Evolutionary conservation across 2,888 invertebrate genomes (phyloP).

Genomic region (Hedya salicella): DNA sequence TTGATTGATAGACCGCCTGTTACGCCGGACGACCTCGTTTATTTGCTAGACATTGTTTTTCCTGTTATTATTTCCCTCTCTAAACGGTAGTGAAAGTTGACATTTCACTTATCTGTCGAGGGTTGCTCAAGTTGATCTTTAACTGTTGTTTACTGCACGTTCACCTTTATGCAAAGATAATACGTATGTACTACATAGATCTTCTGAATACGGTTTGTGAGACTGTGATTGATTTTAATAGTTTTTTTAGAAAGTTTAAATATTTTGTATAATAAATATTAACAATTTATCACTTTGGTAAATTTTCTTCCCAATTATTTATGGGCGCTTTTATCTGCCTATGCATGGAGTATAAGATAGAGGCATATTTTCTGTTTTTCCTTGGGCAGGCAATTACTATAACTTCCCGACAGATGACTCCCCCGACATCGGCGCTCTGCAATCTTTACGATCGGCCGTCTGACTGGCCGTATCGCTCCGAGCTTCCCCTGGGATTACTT

Average conservation of each 20-base stretch:
- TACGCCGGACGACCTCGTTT: slow-evolving; percentile 74
- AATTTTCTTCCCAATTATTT: background rate
- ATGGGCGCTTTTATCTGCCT: background rate
- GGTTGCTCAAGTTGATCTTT: slow-evolving; percentile 23
- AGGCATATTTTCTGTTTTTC: slow-evolving; percentile 14
- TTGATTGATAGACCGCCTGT: slow-evolving; percentile 80
- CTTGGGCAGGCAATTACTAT: slow-evolving; percentile 30
- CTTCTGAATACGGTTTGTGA: no score
- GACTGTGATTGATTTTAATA: no score
- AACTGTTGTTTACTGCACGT: slow-evolving; percentile 21
- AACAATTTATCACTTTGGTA: no score
- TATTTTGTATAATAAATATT: background rate
- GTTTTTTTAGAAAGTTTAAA: no score
- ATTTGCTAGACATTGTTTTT: slow-evolving; percentile 64
- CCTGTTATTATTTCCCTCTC: slow-evolving; percentile 59
- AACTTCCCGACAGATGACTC: slow-evolving; percentile 30
- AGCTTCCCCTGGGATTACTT: slow-evolving; percentile 22
- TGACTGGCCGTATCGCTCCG: slow-evolving; percentile 10
- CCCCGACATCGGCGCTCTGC: slow-evolving; percentile 12
- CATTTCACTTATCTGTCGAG: slow-evolving; percentile 37
- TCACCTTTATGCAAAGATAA: background rate
- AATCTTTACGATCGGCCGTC: slow-evolving; percentile 29
- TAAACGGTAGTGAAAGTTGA: slow-evolving; percentile 41
- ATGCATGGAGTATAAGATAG: no score
- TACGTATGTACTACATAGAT: no score